phyloP scores from a whole-genome alignment of 2,797 vertebrate genomes.

The Acrossocheilus fasciatus region DNA sequence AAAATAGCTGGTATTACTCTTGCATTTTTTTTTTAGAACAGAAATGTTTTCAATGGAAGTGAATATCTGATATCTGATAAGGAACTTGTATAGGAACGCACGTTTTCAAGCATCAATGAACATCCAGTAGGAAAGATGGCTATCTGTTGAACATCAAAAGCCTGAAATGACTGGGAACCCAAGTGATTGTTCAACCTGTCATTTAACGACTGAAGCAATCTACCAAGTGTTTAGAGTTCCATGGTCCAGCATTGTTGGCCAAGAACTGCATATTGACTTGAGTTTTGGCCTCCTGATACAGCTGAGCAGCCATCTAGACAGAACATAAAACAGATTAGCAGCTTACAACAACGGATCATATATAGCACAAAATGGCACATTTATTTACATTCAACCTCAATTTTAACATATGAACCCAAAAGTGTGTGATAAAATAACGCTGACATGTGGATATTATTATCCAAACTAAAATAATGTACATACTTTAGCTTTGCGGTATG shows the following conservation, averaged over 20 bases:
- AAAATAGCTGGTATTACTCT: background rate
- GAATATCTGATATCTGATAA: background rate
- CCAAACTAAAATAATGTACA: background rate
- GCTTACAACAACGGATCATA: background rate
- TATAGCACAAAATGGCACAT: background rate
- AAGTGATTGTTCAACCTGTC: slow-evolving; percentile 41
- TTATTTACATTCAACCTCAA: background rate
- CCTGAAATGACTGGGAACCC: background rate
- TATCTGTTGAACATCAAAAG: background rate
- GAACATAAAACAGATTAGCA: slow-evolving; percentile 13
- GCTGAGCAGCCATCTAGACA: slow-evolving; percentile 60
- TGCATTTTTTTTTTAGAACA: background rate
- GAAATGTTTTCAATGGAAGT: slow-evolving; percentile 2
- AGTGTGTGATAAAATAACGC: background rate
- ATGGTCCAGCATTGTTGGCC: slow-evolving; percentile 70
- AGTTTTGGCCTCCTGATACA: slow-evolving; percentile 69
- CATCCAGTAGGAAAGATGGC: background rate
- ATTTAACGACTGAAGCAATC: slow-evolving; percentile 72
- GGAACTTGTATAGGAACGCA: background rate
- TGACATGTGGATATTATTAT: background rate
- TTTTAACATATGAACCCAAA: background rate
- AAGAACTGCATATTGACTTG: slow-evolving; percentile 72
- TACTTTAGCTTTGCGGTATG: slow-evolving; percentile 78
- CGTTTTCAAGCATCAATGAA: background rate
- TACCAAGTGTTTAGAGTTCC: slow-evolving; percentile 79